Conservation (phyloP, 1,140 invertebrate genomes). For the Sipha flava region DNA sequence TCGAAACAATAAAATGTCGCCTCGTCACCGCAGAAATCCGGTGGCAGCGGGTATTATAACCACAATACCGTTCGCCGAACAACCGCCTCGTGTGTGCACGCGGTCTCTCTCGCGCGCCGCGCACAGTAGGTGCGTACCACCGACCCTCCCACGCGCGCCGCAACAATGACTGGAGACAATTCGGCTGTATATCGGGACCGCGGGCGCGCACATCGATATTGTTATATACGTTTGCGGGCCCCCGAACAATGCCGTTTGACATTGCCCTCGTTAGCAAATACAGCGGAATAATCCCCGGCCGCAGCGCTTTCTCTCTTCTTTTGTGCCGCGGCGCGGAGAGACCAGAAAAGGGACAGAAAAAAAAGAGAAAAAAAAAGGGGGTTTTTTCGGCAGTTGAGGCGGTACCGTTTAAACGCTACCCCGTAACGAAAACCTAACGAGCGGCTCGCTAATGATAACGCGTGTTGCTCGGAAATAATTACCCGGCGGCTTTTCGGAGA, state of each 20-base stretch:
- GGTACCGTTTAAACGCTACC: neutral
- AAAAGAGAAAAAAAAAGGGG: neutral
- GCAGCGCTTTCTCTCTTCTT: neutral
- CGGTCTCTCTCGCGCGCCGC: neutral
- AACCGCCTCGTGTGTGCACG: neutral
- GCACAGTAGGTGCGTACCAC: neutral
- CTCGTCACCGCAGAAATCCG: conserved; percentile 20
- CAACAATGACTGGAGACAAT: conserved; percentile 30
- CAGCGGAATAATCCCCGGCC: conserved; percentile 14
- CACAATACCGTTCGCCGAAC: conserved; percentile 1
- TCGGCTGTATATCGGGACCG: neutral
- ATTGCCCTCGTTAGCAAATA: conserved; percentile 31
- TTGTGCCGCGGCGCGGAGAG: neutral
- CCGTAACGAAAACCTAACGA: neutral
- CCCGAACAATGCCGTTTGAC: conserved; percentile 23
- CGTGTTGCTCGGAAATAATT: neutral
- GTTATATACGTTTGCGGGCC: neutral
- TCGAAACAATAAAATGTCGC: conserved; percentile 15
- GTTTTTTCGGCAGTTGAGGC: neutral
- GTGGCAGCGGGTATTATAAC: conserved; percentile 1
- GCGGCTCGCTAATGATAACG: neutral
- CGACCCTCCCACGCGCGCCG: neutral
- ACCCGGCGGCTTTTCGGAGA: neutral
- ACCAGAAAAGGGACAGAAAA: neutral
- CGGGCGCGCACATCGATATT: neutral